Conservation (phyloP, 2,888 invertebrate genomes). For the Drosophila putrida region DNA sequence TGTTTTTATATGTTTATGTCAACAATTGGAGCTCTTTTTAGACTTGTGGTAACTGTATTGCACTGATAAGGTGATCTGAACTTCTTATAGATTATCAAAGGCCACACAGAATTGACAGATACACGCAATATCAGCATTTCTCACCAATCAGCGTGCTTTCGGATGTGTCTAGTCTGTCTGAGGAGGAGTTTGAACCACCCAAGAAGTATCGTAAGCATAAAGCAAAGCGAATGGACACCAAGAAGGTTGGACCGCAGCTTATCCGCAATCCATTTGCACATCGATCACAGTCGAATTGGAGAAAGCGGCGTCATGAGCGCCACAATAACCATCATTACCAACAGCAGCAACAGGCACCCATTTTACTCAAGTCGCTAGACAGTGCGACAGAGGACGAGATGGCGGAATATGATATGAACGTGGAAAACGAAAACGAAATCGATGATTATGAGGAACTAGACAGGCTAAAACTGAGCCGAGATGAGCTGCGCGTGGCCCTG, state of each 20-base stretch:
- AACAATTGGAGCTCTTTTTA: neutral
- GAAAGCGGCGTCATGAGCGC: constrained; percentile 44
- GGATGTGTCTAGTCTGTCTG: constrained; percentile 62
- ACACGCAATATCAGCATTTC: constrained; percentile 40
- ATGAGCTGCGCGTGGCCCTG: constrained; percentile 79
- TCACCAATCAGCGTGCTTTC: constrained; percentile 54
- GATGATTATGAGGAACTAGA: constrained; percentile 50
- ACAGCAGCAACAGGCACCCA: constrained; percentile 35
- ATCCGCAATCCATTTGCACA: constrained; percentile 27
- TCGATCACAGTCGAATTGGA: constrained; percentile 8
- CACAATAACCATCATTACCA: constrained; percentile 34
- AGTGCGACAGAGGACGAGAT: constrained; percentile 59
- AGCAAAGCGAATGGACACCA: constrained; percentile 35
- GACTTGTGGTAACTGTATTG: neutral
- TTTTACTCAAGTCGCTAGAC: constrained; percentile 56
- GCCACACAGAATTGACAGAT: constrained; percentile 21
- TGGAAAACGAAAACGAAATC: constrained; percentile 44
- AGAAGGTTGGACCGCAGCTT: constrained; percentile 5
- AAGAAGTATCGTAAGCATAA: constrained; percentile 47
- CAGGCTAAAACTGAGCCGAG: constrained; percentile 69
- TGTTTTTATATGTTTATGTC: neutral
- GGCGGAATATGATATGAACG: constrained; percentile 50
- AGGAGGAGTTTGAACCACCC: constrained; percentile 46
- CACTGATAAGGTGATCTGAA: constrained; percentile 13
- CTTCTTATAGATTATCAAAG: constrained; percentile 53